These are phyloP conservation scores for Dasypus novemcinctus DNA, from an alignment of 2,113 vertebrate species.

Conservation along the genomic window DNA sequence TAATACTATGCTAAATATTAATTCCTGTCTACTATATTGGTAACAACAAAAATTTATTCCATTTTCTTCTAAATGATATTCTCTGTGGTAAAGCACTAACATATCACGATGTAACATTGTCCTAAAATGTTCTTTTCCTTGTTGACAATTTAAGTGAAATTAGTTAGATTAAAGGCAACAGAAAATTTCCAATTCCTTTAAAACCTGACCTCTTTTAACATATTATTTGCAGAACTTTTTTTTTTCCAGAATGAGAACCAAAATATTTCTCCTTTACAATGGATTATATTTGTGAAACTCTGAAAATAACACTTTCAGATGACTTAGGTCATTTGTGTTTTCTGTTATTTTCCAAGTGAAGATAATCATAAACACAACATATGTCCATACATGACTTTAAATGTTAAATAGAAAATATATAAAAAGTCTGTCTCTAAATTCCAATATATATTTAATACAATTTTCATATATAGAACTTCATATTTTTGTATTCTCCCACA, in stretches of 20 bases:
- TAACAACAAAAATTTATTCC: background rate
- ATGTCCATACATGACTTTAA: background rate
- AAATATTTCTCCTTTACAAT: background rate
- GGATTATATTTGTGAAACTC: background rate
- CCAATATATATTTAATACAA: background rate
- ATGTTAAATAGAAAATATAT: background rate
- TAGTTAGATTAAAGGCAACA: background rate
- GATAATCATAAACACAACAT: background rate
- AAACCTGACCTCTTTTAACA: background rate
- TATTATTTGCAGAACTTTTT: background rate
- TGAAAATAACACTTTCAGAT: background rate
- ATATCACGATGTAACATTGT: fast-evolving
- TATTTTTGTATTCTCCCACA: background rate
- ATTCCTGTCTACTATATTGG: background rate
- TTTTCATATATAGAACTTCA: background rate
- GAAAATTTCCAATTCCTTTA: background rate
- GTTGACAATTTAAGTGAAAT: background rate
- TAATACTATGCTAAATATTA: background rate
- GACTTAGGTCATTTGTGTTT: background rate
- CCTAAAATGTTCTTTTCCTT: background rate
- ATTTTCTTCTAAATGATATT: background rate
- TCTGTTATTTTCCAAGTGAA: background rate
- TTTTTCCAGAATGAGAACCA: background rate
- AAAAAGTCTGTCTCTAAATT: background rate
- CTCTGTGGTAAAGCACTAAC: background rate